Evolutionary conservation across 2,797 vertebrate genomes (phyloP).

Genomic region (Oryzias sinensis): DNA sequence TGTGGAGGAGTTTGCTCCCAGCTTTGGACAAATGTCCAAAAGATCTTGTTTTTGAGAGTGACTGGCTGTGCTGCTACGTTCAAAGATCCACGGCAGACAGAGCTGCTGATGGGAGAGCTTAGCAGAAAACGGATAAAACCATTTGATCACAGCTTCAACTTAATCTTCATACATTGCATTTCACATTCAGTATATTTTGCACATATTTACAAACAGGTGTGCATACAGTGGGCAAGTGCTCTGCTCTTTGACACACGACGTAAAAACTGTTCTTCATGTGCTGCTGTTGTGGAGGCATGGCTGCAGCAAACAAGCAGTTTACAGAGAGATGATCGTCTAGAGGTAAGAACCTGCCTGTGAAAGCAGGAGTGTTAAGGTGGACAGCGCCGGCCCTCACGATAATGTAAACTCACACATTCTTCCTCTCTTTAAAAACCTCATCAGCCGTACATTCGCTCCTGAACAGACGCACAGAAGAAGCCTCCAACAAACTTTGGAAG

Average conservation of each 20-base stretch:
- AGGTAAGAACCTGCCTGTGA: constrained; percentile 61
- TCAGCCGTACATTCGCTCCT: constrained; percentile 42
- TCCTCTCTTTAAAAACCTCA: constrained; percentile 54
- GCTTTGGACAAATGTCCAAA: constrained; percentile 71
- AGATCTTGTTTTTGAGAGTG: constrained; percentile 33
- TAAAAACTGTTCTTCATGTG: constrained; percentile 51
- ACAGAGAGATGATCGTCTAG: constrained; percentile 55
- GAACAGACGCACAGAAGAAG: constrained; percentile 41
- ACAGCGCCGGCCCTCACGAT: constrained; percentile 50
- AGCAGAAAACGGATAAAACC: constrained; percentile 36
- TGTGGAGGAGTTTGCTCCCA: constrained; percentile 8
- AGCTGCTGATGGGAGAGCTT: constrained; percentile 31
- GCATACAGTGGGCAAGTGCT: constrained; percentile 71
- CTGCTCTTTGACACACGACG: constrained; percentile 46
- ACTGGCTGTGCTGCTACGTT: constrained; percentile 33
- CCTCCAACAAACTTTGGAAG: constrained; percentile 56
- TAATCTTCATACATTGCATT: constrained; percentile 61
- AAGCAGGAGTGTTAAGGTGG: constrained; percentile 54
- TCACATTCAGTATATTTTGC: constrained; percentile 69
- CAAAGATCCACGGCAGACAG: constrained; percentile 32
- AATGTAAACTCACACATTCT: constrained; percentile 58
- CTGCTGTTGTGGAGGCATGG: constrained; percentile 41
- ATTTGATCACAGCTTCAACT: constrained; percentile 59
- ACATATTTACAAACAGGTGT: constrained; percentile 74
- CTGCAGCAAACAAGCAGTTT: constrained; percentile 41